Evolutionary conservation across 2,888 invertebrate genomes (phyloP).

Genomic region (Phymatocera aterrima): DNA sequence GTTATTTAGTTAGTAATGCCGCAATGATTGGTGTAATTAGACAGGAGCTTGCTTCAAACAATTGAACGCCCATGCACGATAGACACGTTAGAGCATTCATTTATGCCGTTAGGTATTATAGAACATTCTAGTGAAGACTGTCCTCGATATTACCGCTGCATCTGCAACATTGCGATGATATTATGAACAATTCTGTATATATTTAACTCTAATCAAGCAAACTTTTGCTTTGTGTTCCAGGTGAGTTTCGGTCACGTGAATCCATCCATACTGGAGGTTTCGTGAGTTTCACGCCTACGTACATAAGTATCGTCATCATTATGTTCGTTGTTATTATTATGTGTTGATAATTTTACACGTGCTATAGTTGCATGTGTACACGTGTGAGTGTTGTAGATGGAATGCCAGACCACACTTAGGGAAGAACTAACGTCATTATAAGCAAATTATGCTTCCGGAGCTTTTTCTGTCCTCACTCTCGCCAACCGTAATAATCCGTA

Average conservation of each 20-base stretch:
- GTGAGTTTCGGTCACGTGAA: constrained; percentile 18
- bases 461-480: not conserved
- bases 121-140: not conserved
- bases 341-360: not conserved
- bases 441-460: not conserved
- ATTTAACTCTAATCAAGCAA: not conserved
- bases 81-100: not conserved
- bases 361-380: not conserved
- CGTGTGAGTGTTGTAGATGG: not conserved
- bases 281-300: not conserved
- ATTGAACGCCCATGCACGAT: not conserved
- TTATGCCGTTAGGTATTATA: not conserved
- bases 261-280: not conserved
- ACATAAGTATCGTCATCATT: not conserved
- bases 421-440: not conserved
- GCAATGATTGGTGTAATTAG: constrained; percentile 47
- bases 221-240: constrained; percentile 17
- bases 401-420: not conserved
- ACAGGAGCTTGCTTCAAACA: not conserved
- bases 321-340: not conserved
- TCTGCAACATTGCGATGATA: not conserved
- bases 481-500: not conserved
- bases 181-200: too few relatives aligned
- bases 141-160: not conserved
- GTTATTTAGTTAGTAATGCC: constrained; percentile 47